Conservation (phyloP, 2,797 vertebrate genomes). For the Gadopsis marmoratus region DNA sequence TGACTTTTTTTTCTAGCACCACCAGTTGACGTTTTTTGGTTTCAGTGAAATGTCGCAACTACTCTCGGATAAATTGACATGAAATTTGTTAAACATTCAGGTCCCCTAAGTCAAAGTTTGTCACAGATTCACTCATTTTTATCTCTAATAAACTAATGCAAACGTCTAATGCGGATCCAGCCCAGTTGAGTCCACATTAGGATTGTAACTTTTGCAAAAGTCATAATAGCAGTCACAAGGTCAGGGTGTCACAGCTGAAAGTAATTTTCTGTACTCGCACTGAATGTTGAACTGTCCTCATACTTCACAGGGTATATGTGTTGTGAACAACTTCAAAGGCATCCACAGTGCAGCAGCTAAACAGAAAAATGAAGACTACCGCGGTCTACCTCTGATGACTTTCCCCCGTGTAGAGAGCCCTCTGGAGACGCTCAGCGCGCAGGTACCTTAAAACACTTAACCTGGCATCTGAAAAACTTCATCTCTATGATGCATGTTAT, state of each 20-base stretch:
- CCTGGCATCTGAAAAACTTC: slow-evolving; percentile 40
- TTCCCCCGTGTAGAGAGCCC: slow-evolving; percentile 98
- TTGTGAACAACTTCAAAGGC: slow-evolving; percentile 98
- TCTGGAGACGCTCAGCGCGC: slow-evolving; percentile 97
- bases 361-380: slow-evolving; percentile 93
- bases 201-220: not conserved
- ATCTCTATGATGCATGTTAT: slow-evolving; percentile 53
- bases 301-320: slow-evolving; percentile 91
- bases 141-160: not conserved
- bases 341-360: slow-evolving; percentile 88
- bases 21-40: not conserved
- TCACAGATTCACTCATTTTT: not conserved
- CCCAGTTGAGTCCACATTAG: not conserved
- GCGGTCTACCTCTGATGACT: slow-evolving; percentile 94
- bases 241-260: not conserved
- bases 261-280: not conserved
- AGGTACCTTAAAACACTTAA: slow-evolving; percentile 86
- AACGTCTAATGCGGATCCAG: not conserved
- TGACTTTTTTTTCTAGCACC: not conserved
- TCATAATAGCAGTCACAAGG: not conserved
- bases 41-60: not conserved
- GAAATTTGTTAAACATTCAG: not conserved
- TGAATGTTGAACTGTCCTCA: slow-evolving; percentile 9
- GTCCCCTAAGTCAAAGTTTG: too few species aligned
- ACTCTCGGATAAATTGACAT: not conserved